phyloP scores from a whole-genome alignment of 2,888 invertebrate species.

The Elegia similella region DNA sequence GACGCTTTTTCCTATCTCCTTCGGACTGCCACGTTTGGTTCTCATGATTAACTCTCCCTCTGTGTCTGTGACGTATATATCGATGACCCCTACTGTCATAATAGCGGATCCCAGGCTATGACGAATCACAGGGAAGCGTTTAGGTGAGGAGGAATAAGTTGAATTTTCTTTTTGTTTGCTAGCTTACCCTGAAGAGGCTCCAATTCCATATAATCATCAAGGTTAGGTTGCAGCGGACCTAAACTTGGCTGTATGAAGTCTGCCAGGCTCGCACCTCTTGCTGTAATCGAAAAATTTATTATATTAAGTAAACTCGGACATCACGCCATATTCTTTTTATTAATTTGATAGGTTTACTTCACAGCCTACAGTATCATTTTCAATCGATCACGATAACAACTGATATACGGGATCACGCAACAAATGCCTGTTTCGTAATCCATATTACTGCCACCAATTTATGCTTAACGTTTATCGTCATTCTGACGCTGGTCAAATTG shows the following conservation, averaged over 20 bases:
- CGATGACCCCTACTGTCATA: no score
- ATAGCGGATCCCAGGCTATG: no score
- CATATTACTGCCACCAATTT: background rate
- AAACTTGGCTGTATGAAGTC: constrained; percentile 99
- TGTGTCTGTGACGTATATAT: no score
- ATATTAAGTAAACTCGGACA: background rate
- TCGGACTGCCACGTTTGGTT: no score
- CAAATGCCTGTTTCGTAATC: background rate
- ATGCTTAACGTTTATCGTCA: background rate
- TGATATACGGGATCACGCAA: constrained; percentile 4
- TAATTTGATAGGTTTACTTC: background rate
- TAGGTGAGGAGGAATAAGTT: no score
- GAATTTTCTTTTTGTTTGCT: no score
- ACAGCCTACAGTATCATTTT: constrained; percentile 14
- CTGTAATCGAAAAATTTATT: constrained; percentile 75
- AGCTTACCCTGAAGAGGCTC: constrained; percentile 89
- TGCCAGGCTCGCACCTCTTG: constrained; percentile 92
- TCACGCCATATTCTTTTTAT: background rate
- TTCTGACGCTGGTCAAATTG: no score
- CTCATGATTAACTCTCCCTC: no score
- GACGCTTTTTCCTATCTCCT: no score
- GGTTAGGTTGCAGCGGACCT: constrained; percentile 97
- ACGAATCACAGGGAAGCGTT: no score
- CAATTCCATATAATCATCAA: constrained; percentile 97
- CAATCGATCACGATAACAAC: background rate